Evolutionary conservation across 2,888 invertebrate species (phyloP), one percentile per base, ranked within the genome.

Genomic region (Axea sp.): DNA sequence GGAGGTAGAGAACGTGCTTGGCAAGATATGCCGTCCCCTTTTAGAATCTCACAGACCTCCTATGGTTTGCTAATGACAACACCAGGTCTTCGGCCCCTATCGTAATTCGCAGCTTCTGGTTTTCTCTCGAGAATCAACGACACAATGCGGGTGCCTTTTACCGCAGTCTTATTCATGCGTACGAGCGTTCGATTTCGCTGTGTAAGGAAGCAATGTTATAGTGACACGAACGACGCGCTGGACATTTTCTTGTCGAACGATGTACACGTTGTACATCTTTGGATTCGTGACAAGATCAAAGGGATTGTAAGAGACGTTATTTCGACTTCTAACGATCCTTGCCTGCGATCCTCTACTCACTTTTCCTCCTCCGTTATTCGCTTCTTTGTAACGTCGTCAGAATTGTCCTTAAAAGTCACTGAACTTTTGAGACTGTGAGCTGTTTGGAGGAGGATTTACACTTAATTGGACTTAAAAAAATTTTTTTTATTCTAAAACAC

Each of bases 71-170:
- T 83, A 83, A 82, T 82, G 82, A 83, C 81, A 83, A 81, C 79
- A 77, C 77, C 80, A 71, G 78, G 82, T 78, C 57, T 67, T 43
- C 53, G 77, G 82, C 85, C 86, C 85, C 84, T 84, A 86, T 86
- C 83, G 84, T 86, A 85, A 86, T 85, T 86, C 82, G 83, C 83
- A 83, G 83, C 83, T 85, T 84, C 82, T 82, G 83, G 78, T 82
- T 80, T 79, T 80, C 82, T 78, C 80, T 78, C 59, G 51, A 57
- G 82, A 82, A 82, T 79, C 83, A 82, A 83, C 83, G 83, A 81
- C 83, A 84, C 83, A 84, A 85, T 85, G 84, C 85, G 85, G 85
- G 85, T 79, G 81, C 82, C 80, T 85, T 72, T 72, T 83, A 83
- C 82, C 84, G 77, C 84, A 82, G 79, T 78, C 78, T 81, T 73